A percentile compares a stretch with the other conserved stretches of the same genome.
These are phyloP conservation scores for Drosophila varians DNA, from an alignment of 1,140 invertebrate genomes.

Conservation along the genomic window DNA sequence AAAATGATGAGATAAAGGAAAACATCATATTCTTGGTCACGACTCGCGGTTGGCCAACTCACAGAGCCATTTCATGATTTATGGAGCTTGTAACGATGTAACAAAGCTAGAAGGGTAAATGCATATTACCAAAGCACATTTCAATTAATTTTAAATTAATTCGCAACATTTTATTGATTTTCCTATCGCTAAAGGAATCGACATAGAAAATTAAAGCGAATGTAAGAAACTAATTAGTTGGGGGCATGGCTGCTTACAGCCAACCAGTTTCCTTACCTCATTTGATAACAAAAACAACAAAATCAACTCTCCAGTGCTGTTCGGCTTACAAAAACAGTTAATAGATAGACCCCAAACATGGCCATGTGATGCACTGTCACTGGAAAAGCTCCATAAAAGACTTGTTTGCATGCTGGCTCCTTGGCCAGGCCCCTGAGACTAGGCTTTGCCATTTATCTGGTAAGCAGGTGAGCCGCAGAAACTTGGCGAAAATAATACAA, in stretches of 20 bases:
- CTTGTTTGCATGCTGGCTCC: conserved; percentile 69
- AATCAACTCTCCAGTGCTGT: conserved; percentile 23
- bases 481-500: conserved; percentile 43
- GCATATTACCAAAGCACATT: not conserved
- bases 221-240: conserved; percentile 60
- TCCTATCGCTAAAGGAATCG: not conserved
- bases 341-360: conserved; percentile 74
- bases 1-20: conserved; percentile 23
- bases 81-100: conserved; percentile 38
- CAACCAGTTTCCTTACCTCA: conserved; percentile 53
- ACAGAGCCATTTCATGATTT: conserved; percentile 39
- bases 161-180: not conserved
- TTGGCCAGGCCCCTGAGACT: conserved; percentile 18
- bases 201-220: conserved; percentile 28
- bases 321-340: conserved; percentile 70
- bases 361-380: conserved; percentile 79
- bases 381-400: conserved; percentile 77
- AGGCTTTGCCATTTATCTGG: conserved; percentile 3
- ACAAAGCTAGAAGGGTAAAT: not conserved
- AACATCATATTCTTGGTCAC: conserved; percentile 57
- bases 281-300: conserved; percentile 55
- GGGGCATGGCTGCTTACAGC: conserved; percentile 26
- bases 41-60: conserved; percentile 17
- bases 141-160: conserved; percentile 2
- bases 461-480: conserved; percentile 10